Evolutionary conservation across 2,113 vertebrate species (phyloP).

Genomic region (Chlorodrepanis virens): DNA sequence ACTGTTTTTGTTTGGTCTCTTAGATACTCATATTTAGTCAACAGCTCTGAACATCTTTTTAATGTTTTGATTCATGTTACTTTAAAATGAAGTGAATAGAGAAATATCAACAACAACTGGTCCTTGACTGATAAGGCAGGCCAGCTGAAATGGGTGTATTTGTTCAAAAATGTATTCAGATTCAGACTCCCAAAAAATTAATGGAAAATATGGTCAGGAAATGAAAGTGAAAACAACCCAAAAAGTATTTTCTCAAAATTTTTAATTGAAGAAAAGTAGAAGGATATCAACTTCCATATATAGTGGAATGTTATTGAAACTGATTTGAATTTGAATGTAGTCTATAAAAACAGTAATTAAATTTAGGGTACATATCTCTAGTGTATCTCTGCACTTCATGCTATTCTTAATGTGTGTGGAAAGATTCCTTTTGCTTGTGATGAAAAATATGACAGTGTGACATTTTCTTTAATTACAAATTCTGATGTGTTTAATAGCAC

Average conservation of each 20-base stretch:
- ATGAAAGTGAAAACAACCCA: neutral
- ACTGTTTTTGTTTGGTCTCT: neutral
- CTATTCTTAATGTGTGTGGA: conserved; percentile 42
- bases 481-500: conserved; percentile 70
- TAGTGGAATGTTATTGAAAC: conserved; percentile 18
- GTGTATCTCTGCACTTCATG: conserved; percentile 27
- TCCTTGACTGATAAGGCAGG: neutral
- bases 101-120: neutral
- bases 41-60: neutral
- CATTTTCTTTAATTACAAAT: conserved; percentile 76
- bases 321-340: neutral
- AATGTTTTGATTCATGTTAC: neutral
- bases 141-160: neutral
- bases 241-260: conserved; percentile 26
- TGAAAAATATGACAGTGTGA: conserved; percentile 68
- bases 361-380: neutral
- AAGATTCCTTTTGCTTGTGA: conserved; percentile 46
- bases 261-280: conserved; percentile 25
- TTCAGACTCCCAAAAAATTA: neutral
- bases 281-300: neutral
- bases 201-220: neutral
- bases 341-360: neutral
- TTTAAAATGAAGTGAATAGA: neutral
- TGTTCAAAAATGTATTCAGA: neutral
- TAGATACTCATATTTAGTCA: neutral